phyloP scores from a whole-genome alignment of 2,113 vertebrate genomes.

The Tetrao urogallus region DNA sequence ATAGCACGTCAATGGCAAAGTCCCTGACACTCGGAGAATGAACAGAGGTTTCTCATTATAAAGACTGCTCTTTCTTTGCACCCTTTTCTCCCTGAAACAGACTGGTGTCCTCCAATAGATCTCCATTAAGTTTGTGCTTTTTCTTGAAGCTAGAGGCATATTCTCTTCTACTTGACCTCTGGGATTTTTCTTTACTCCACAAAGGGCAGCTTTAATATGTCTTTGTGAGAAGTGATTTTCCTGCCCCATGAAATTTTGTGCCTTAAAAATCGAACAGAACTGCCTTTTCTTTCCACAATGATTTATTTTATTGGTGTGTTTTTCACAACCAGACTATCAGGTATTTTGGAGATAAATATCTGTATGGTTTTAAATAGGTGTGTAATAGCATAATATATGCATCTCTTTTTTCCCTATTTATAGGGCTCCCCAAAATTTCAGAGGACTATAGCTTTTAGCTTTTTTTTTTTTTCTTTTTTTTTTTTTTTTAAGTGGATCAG shows the following conservation, averaged over 20 bases:
- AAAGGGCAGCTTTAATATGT: background rate
- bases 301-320: background rate
- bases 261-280: background rate
- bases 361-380: background rate
- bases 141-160: slow-evolving; percentile 21
- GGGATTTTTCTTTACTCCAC: slow-evolving; percentile 20
- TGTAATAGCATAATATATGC: background rate
- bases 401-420: background rate
- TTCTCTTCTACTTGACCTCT: slow-evolving; percentile 38
- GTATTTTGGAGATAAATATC: background rate
- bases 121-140: slow-evolving; percentile 43
- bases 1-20: background rate
- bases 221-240: background rate
- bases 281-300: background rate
- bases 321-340: background rate
- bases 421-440: background rate
- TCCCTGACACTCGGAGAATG: background rate
- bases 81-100: slow-evolving; percentile 40
- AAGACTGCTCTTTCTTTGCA: slow-evolving; percentile 3
- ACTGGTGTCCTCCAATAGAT: background rate
- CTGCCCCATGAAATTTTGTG: slow-evolving; percentile 4
- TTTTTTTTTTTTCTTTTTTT: background rate
- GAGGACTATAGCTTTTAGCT: background rate
- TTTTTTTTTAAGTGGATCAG: background rate
- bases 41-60: slow-evolving; percentile 49